Evolutionary conservation across 2,113 vertebrate genomes (phyloP), one percentile per base, ranked within the genome.

Genomic region (Ondatra zibethicus): DNA sequence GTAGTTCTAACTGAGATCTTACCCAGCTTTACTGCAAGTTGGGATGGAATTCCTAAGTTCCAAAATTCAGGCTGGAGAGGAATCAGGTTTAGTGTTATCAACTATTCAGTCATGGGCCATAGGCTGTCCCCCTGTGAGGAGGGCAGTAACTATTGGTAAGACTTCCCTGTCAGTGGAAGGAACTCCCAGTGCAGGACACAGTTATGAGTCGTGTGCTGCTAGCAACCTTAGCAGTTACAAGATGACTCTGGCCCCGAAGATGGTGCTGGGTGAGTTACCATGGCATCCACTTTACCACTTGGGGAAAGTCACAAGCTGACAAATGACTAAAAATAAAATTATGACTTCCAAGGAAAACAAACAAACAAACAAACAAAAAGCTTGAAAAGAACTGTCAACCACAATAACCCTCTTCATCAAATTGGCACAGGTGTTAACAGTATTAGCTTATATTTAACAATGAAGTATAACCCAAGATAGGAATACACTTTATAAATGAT

Each of bases 101-200:
- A 0, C 78, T 63, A 66, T 33, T 8, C 23, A 85, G 63, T 52
- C 58, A 50, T 1, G 50, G 66, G 58, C 65, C 42, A 39, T 85
- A 45, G 47, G 33, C 13, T 75, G 5, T 63, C 16, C 27, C 7
- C 33, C 5, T 50, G 17, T 39, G 73, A 91, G 12, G 23, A 10
- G 2, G 1, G 9, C 25, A 61, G 39, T 31, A 0, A 0, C 5
- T 7, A 58, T 75, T 29, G 36, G 1, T 65, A n/a, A 86, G 76
- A 36, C n/a, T 73, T 89, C 2, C 55, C 25, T 68, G 17, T 1
- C 3, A 19, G n/a, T 88, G 42, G 73, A 70, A 45, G 63, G 61
- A n/a, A 16, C 42, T 25, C 27, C 14, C n/a, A 63, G n/a, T 29
- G 75, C 61, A 45, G 14, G 36, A 42, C 36, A 2, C 31, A 66